phyloP scores from a whole-genome alignment of 2,113 vertebrate species.

The Rhinolophus ferrumequinum region DNA sequence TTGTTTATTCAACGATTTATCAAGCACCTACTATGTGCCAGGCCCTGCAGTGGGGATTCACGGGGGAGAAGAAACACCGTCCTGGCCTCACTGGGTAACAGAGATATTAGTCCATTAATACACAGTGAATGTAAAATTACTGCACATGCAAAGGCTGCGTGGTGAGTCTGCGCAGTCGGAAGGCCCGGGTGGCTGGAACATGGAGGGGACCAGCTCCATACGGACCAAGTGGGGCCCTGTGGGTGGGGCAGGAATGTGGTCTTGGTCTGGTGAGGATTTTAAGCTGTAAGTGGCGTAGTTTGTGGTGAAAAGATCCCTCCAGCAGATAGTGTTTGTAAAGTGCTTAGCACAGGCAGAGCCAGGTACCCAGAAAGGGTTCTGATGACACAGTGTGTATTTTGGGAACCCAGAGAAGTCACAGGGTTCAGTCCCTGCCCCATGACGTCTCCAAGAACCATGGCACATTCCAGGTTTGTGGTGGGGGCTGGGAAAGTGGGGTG shows the following conservation, averaged over 20 bases:
- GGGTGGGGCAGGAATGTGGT: background rate
- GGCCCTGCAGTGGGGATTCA: background rate
- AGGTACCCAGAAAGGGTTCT: background rate
- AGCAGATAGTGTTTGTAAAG: background rate
- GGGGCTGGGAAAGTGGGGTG: background rate
- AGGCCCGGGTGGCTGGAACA: accelerated
- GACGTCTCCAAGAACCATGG: background rate
- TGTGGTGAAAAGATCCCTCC: background rate
- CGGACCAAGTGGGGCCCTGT: background rate
- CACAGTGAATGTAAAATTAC: background rate
- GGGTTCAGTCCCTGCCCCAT: background rate
- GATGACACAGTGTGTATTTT: accelerated
- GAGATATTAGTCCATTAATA: background rate
- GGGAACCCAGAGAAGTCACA: background rate
- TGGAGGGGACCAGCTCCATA: background rate
- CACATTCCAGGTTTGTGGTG: background rate
- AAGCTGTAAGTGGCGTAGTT: background rate
- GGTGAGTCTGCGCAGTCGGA: background rate
- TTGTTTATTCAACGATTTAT: background rate
- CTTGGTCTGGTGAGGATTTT: background rate
- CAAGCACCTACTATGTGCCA: background rate
- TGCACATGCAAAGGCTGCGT: background rate
- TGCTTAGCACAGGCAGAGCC: background rate
- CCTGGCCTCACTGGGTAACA: background rate
- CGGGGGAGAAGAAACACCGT: background rate